These are phyloP conservation scores for Labia minor DNA, from an alignment of 2,888 invertebrate genomes.

Conservation along the genomic window DNA sequence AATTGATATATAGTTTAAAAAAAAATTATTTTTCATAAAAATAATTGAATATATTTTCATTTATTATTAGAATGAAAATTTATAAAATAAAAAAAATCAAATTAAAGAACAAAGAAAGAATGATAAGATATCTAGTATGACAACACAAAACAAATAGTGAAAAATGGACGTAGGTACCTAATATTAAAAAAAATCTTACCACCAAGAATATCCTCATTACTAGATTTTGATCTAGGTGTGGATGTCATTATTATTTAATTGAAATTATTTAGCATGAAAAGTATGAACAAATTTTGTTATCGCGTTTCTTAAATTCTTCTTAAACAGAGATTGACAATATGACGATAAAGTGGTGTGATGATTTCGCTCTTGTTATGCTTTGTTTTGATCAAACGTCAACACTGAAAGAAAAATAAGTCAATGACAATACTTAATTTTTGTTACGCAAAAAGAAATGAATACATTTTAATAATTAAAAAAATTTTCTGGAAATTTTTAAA, in stretches of 20 bases:
- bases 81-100: no score
- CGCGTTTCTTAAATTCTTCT: no score
- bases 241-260: slow-evolving; percentile 24
- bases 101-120: background rate
- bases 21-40: no score
- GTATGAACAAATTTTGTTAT: no score
- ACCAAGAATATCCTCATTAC: slow-evolving; percentile 25
- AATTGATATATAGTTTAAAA: no score
- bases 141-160: background rate
- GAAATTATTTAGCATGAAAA: slow-evolving; percentile 16
- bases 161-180: background rate
- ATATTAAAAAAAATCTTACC: slow-evolving; percentile 19
- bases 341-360: no score
- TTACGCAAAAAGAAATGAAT: no score
- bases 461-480: no score
- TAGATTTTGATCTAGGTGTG: slow-evolving; percentile 26
- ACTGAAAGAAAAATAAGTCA: slow-evolving; percentile 20
- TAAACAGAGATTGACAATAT: no score
- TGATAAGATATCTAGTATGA: background rate
- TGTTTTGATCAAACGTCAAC: slow-evolving; percentile 27
- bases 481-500: no score
- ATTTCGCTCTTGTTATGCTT: slow-evolving; percentile 22
- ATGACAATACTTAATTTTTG: background rate
- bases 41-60: no score
- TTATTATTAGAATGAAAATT: no score